These are phyloP conservation scores for Arrhopalites spinosus DNA, from an alignment of 2,888 invertebrate species.

Conservation along the genomic window DNA sequence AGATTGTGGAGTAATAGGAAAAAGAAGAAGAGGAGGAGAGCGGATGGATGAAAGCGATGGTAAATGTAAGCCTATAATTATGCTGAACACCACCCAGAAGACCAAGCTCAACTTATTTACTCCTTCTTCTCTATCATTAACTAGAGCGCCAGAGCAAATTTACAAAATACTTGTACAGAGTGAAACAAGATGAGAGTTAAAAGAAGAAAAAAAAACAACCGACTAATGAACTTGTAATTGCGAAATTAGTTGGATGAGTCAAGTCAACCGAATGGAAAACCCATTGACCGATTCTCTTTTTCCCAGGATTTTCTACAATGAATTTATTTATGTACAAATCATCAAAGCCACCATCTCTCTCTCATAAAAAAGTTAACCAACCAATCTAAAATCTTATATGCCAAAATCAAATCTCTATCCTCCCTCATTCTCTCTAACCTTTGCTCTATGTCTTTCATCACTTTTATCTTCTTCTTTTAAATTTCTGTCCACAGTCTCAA, in stretches of 20 bases:
- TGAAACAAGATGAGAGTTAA: neutral
- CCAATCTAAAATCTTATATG: too few species aligned
- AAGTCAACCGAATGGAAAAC: neutral
- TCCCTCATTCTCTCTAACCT: too few species aligned
- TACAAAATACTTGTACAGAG: neutral
- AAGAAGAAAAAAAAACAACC: constrained; percentile 33
- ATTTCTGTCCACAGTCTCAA: too few species aligned
- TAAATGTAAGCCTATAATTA: constrained; percentile 47
- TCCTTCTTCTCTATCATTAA: constrained; percentile 53
- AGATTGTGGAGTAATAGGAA: too few species aligned
- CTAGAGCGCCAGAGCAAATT: constrained; percentile 37
- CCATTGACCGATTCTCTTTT: neutral
- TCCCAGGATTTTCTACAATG: too few species aligned
- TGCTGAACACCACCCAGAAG: constrained; percentile 56
- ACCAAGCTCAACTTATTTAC: constrained; percentile 45
- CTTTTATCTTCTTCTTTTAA: too few species aligned
- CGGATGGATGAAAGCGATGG: neutral
- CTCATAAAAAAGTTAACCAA: too few species aligned
- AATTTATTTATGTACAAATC: too few species aligned
- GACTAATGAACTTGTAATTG: constrained; percentile 54
- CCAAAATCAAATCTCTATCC: too few species aligned
- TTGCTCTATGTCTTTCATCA: too few species aligned
- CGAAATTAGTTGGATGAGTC: constrained; percentile 42
- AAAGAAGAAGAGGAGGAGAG: neutral
- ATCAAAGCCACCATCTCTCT: too few species aligned